Base-by-base conservation (phyloP, 2,113 vertebrate species). In the Gallinago paraguaiae region DNA sequence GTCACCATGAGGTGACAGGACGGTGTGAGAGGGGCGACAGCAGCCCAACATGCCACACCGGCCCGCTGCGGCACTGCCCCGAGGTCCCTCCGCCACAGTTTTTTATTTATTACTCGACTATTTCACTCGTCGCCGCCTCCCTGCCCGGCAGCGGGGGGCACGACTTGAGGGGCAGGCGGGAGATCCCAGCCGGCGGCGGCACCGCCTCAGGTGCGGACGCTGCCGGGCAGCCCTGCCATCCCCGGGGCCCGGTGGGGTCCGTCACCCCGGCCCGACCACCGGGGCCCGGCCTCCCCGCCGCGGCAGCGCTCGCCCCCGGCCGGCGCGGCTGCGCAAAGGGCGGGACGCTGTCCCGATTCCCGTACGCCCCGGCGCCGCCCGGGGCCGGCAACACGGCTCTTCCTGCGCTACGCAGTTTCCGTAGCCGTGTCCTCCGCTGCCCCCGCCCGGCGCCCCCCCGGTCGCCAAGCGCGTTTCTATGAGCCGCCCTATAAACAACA, bases 401-500 rank as follows among this genome's bases (percentile, higher is more conserved):
- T 68, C 65, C 68, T 46, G 60, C 51, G 37, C 88, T 90, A 84
- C 94, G 78, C 60, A 59, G 79, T 92, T 94, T 87, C 80, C 95
- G 94, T 51, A 90, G 84, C 84, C 72, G 93, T 84, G 74, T 88
- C 82, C 90, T 67, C 65, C 93, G 68, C 72, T 82, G 69, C 56
- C 68, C 82, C 81, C 68, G 60, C 83, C 64, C 57, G 63, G 81
- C 56, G 33, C 65, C 39, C 61, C 61, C 68, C 53, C 45, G 43
- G 90, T 97, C 94, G 95, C 96, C 96, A 93, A 90, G 96, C 87
- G 82, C 91, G 97, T 98, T 92, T 95, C 97, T 78, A 96, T 50
- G 95, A 93, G 93, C 86, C 86, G 96, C 95, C 95, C 95, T 82
- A 86, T 96, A 90, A 97, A 88, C 97, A 98, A 97, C 95, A 97